These are phyloP conservation scores for Saimiri boliviensis DNA, from an alignment of 2,113 vertebrate genomes.

Conservation along the genomic window DNA sequence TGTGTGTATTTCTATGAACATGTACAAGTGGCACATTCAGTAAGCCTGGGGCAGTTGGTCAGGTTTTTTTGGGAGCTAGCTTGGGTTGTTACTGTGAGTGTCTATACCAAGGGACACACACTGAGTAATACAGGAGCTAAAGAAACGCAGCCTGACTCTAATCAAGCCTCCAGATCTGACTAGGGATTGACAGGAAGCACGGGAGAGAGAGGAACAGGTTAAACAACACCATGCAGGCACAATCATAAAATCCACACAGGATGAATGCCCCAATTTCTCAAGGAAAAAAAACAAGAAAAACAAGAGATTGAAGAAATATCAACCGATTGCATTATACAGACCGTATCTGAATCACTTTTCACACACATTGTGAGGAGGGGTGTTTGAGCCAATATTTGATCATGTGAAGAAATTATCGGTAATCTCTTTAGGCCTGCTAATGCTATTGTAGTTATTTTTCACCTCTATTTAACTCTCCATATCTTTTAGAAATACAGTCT, in stretches of 20 bases:
- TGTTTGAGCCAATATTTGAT: not conserved
- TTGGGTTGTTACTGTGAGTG: not conserved
- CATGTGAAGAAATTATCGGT: not conserved
- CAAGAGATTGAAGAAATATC: not conserved
- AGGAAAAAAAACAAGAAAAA: not conserved
- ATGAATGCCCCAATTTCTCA: not conserved
- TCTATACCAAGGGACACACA: not conserved
- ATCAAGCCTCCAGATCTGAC: not conserved
- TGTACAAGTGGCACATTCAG: too few relatives aligned
- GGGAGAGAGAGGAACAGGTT: not conserved
- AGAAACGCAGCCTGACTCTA: not conserved
- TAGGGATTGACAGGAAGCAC: not conserved
- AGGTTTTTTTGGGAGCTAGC: not conserved
- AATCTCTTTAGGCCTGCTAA: not conserved
- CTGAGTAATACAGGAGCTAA: not conserved
- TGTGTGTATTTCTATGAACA: not conserved
- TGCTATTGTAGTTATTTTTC: not conserved
- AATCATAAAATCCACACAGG: not conserved
- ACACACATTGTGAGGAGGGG: not conserved
- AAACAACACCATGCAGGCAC: not conserved
- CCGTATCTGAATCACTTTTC: not conserved
- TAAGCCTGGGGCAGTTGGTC: not conserved
- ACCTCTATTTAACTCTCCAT: not conserved
- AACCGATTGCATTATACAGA: rapidly evolving
- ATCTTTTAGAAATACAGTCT: slow-evolving; percentile 17